Base-by-base conservation (phyloP, 1,140 invertebrate species). In the Heterodera schachtii region DNA sequence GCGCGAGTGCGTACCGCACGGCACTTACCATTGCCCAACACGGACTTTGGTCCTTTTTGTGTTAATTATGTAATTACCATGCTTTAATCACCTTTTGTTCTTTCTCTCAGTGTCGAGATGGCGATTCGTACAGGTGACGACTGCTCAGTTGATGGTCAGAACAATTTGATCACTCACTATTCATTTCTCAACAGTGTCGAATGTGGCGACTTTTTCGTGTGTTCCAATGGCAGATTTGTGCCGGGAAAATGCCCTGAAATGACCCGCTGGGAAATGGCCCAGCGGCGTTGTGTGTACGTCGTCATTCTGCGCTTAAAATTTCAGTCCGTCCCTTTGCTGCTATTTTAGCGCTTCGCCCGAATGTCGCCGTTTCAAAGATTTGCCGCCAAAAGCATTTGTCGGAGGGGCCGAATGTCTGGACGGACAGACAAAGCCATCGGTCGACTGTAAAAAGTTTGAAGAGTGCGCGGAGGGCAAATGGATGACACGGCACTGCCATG, bases 181-280 rank as follows among this genome's bases (percentile, higher is more conserved):
- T 64, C 57, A 11, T 60, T 60, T 19, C 57, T 19, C 5, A 8
- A 52, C 9, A 64, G 71, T 49, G 73, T 74, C 1, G 64, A 67
- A 3, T 81, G 80, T 69, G 74, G 80, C 5, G 80, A 81, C 57
- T 81, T 81, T 60, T 81, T 81, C 57, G 41, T 75, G 1, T 81
- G 80, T 67, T 41, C 67, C 21, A 31, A 81, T 60, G 74, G 80
- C 0, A 64, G 69, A 16, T 81, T 76, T 46, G 47, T 81, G 9
- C 47, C 60, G 2, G 73, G 52, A 43, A 81, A 81, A 70, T 81
- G 80, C 16, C 80, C 80, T 0, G 71, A 81, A n/a, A 69, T 52
- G 57, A 81, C 80, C 8, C 75, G 73, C 41, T 81, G 80, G 80
- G 73, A 81, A 8, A 49, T 52, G 60, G 31, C 31, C 8, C 70